These are phyloP conservation scores for Ptilodon capucinus DNA, from an alignment of 2,888 invertebrate genomes.

Conservation along the genomic window DNA sequence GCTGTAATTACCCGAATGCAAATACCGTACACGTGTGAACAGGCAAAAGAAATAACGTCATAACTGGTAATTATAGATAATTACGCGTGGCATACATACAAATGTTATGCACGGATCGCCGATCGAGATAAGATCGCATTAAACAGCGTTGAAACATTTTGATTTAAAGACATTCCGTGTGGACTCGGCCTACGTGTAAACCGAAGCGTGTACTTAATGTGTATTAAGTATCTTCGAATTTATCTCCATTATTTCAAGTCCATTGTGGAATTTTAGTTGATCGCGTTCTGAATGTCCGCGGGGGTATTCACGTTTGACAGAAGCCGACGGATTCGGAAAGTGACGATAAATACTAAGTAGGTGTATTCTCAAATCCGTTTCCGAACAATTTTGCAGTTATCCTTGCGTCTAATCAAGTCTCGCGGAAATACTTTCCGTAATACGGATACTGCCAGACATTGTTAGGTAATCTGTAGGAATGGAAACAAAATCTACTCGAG, in stretches of 20 bases:
- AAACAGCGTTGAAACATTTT: constrained; percentile 81
- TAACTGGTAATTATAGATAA: constrained; percentile 79
- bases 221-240: constrained; percentile 70
- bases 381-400: too few relatives aligned
- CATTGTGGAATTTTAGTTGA: constrained; percentile 17
- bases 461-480: too few relatives aligned
- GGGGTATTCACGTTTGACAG: too few relatives aligned
- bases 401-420: too few relatives aligned
- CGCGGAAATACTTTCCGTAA: too few relatives aligned
- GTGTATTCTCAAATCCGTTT: too few relatives aligned
- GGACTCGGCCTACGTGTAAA: constrained; percentile 60
- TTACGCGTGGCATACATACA: constrained; percentile 76
- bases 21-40: constrained; percentile 80
- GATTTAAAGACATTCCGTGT: constrained; percentile 78
- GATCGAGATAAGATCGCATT: constrained; percentile 77
- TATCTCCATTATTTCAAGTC: constrained; percentile 48
- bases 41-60: constrained; percentile 76
- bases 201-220: constrained; percentile 77
- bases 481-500: too few relatives aligned
- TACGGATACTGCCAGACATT: too few relatives aligned
- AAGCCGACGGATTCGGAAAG: too few relatives aligned
- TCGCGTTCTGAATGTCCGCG: constrained; percentile 8
- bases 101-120: constrained; percentile 73
- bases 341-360: too few relatives aligned
- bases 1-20: constrained; percentile 78